Evolutionary conservation across 2,888 invertebrate species (phyloP).

Genomic region (Tenthredo notha): DNA sequence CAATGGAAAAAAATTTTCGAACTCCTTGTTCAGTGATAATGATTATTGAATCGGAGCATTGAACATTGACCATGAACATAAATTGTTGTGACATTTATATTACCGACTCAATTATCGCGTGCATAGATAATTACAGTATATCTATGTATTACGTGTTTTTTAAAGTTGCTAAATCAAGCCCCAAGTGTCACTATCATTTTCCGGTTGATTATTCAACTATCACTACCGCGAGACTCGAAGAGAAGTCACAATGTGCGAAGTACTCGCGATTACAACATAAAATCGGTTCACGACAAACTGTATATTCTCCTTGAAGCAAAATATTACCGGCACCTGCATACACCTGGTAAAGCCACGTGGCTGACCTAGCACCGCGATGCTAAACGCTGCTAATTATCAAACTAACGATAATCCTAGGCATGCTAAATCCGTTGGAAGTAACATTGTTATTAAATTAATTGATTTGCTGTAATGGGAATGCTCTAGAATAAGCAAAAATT

Average conservation of each 20-base stretch:
- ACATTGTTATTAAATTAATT: slow-evolving; percentile 1
- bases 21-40: neutral
- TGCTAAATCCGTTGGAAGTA: slow-evolving; percentile 4
- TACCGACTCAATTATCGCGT: neutral
- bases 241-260: neutral
- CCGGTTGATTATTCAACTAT: neutral
- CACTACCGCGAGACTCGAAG: neutral
- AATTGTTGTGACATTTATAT: neutral
- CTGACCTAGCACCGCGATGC: slow-evolving; percentile 13
- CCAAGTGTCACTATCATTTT: neutral
- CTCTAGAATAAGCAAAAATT: neutral
- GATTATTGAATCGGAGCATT: neutral
- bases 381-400: slow-evolving; percentile 21
- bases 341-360: slow-evolving; percentile 31
- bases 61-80: neutral
- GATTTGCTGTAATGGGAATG: neutral
- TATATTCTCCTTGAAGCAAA: neutral
- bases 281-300: slow-evolving; percentile 15
- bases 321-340: slow-evolving; percentile 34
- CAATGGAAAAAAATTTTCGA: neutral
- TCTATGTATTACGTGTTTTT: neutral
- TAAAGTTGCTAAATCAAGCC: neutral
- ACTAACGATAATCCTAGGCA: slow-evolving; percentile 11
- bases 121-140: neutral
- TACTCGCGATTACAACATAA: slow-evolving; percentile 17